Evolutionary conservation across 2,797 vertebrate genomes (phyloP).

Genomic region (Rallus crepitans): DNA sequence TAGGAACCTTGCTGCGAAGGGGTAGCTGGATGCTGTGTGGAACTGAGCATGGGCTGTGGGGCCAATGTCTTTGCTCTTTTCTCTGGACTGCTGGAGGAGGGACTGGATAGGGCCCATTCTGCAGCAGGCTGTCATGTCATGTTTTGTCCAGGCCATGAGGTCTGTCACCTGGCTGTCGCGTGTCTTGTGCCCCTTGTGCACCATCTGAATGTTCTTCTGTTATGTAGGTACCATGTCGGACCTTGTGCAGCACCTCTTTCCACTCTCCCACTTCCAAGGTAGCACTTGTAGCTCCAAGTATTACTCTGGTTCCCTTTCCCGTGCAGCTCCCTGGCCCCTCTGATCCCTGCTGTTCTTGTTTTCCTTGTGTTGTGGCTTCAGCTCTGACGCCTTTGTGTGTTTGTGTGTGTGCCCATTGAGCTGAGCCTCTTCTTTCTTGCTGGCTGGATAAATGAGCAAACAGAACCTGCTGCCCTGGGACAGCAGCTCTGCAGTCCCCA

Average conservation of each 20-base stretch:
- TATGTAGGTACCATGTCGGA: conserved; percentile 86
- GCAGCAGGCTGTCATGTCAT: neutral
- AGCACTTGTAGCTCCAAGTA: conserved; percentile 62
- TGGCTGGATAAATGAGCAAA: conserved; percentile 35
- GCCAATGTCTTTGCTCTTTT: neutral
- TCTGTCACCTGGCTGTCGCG: neutral
- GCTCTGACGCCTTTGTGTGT: conserved; percentile 15
- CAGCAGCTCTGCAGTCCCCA: neutral
- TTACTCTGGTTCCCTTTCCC: neutral
- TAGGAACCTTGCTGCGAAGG: neutral
- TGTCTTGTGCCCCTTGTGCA: neutral
- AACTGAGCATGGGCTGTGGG: neutral
- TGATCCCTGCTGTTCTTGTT: conserved; percentile 39
- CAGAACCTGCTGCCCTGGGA: neutral
- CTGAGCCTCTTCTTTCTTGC: conserved; percentile 3
- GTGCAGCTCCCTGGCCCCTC: neutral
- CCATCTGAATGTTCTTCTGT: conserved; percentile 78
- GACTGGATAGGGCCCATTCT: neutral
- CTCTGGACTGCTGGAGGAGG: neutral
- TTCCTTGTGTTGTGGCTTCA: conserved; percentile 57
- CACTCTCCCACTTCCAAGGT: conserved; percentile 88
- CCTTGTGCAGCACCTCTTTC: conserved; percentile 87
- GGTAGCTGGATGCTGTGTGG: neutral
- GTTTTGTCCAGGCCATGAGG: neutral
- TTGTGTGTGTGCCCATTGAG: neutral